Base-by-base conservation (phyloP, 2,888 invertebrate species). In the Campoletis raptor region DNA sequence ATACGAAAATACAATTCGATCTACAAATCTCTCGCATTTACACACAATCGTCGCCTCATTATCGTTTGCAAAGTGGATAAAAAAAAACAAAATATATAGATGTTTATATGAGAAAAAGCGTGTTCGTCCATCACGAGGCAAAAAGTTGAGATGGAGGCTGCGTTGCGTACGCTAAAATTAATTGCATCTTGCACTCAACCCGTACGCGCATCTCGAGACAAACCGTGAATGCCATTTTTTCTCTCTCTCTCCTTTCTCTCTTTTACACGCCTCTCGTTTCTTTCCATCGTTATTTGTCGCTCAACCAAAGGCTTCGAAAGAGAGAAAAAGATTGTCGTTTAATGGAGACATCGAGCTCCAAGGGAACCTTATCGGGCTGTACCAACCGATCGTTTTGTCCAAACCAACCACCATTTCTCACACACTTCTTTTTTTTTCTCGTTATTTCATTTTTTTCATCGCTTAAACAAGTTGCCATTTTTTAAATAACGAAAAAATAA, bases 311-410 rank as follows among this genome's bases (percentile, higher is more conserved):
- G 48, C 36, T 73, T 61, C 24, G 1, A 37, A 73, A 57, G 37
- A 15, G 70, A 54, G 57, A 72, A 77, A 74, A 40, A 70, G 48
- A 66, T 18, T 54, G 78, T 79, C 78, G 72, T 30, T 54, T 83
- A 83, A 86, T 86, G 76, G 80, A 86, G 85, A 81, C 76, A 76
- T 82, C 83, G 86, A 67, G 48, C 24, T 80, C 61, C 74, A 30
- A 42, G 77, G 81, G 79, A 48, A 57, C 83, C 85, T 83, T 81
- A 73, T 81, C 83, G 87, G 83, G 77, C 52, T 54, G 36, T 42
- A 54, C 64, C 61, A 78, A 52, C 57, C 70, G 80, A 45, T 30
- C 67, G 66, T 78, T 79, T 64, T 52, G 40, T 24, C 67, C 61
- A 77, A 76, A 57, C 66, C 21, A 37, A 61, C 74, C 57, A 37